These are phyloP conservation scores for Scortum barcoo DNA, from an alignment of 2,113 vertebrate genomes.

Conservation along the genomic window DNA sequence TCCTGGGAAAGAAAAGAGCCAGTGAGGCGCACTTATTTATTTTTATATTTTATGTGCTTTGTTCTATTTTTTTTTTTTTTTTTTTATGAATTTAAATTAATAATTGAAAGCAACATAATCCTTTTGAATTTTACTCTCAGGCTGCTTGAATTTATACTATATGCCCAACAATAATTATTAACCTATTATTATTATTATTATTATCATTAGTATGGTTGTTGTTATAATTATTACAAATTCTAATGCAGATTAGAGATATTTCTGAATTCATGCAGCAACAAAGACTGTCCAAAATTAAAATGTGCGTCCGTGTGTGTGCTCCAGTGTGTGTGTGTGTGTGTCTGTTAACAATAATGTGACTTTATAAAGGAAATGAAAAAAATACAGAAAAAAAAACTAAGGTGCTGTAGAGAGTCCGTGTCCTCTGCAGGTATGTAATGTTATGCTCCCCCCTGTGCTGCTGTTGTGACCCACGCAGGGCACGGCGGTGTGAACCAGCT, in stretches of 20 bases:
- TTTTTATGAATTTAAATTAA: too few species aligned
- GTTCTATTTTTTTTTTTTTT: background rate
- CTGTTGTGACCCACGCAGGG: constrained; percentile 92
- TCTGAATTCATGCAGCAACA: background rate
- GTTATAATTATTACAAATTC: background rate
- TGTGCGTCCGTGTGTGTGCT: background rate
- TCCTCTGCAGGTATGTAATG: constrained; percentile 87
- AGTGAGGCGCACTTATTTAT: background rate
- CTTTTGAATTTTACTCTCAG: background rate
- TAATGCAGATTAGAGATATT: background rate
- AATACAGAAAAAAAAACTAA: too few species aligned
- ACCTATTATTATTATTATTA: background rate
- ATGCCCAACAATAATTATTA: background rate
- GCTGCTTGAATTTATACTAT: background rate
- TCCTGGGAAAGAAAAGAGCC: background rate
- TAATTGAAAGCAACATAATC: background rate
- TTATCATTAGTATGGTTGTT: constrained; percentile 2
- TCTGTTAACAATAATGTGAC: background rate
- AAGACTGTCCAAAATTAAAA: background rate
- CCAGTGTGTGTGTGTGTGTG: background rate
- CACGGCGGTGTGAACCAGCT: constrained; percentile 99
- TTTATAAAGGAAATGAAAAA: too few species aligned
- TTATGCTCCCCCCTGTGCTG: constrained; percentile 82
- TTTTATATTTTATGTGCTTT: background rate
- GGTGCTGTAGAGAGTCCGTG: too few species aligned